Conservation (phyloP, 2,113 vertebrate genomes). For the Patagioenas fasciata region DNA sequence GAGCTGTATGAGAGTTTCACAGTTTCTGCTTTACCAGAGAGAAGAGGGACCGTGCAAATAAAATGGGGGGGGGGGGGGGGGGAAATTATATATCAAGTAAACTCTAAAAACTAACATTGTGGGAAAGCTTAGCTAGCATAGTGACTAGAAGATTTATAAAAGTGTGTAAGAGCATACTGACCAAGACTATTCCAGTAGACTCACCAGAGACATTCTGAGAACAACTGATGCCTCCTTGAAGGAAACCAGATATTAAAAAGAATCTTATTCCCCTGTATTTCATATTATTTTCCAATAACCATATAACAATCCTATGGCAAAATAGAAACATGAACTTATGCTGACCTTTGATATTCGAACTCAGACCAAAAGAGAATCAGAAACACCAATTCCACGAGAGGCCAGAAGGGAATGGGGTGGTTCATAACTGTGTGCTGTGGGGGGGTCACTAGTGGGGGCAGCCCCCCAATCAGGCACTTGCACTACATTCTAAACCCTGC, state of each 20-base stretch:
- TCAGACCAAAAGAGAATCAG: not conserved
- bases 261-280: not conserved
- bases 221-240: not conserved
- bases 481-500: not conserved
- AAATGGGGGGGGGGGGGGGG: no score
- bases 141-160: not conserved
- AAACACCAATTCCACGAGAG: not conserved
- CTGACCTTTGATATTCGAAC: constrained; percentile 44
- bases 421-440: not conserved
- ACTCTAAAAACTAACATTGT: not conserved
- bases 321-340: constrained; percentile 13
- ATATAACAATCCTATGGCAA: not conserved
- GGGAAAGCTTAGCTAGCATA: constrained; percentile 7
- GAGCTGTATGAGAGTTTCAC: not conserved
- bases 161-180: not conserved
- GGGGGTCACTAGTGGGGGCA: not conserved
- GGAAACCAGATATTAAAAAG: constrained; percentile 14
- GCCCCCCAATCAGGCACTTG: not conserved
- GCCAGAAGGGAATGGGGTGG: not conserved
- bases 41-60: not conserved
- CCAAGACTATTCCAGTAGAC: not conserved
- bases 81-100: no score
- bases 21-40: not conserved
- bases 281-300: constrained; percentile 41
- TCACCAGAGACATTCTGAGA: not conserved